Percentiles rank a stretch among this genome's conserved stretches.
Conservation (phyloP, 1,140 invertebrate genomes). For the Manduca sexta region DNA sequence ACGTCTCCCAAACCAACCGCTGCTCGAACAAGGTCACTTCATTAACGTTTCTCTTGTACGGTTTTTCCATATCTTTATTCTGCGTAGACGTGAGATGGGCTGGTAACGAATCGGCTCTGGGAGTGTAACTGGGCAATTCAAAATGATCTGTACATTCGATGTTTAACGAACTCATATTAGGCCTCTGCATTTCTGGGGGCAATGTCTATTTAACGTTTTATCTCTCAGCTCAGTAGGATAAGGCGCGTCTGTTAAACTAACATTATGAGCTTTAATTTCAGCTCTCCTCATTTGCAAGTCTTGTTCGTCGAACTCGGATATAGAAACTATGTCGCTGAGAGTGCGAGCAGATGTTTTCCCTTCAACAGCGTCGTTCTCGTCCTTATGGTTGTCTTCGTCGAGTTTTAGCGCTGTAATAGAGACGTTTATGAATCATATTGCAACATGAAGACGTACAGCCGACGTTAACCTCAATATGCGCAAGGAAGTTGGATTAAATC, state of each 20-base stretch:
- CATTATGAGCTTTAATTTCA: slow-evolving; percentile 49
- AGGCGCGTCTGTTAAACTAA: slow-evolving; percentile 30
- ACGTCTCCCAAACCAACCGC: neutral
- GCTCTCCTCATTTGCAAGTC: slow-evolving; percentile 70
- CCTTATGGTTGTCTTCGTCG: slow-evolving; percentile 68
- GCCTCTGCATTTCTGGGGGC: slow-evolving; percentile 43
- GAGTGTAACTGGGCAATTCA: slow-evolving; percentile 33
- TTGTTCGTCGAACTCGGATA: slow-evolving; percentile 80
- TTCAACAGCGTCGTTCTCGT: slow-evolving; percentile 59
- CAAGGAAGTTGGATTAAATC: slow-evolving; percentile 40
- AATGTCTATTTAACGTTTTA: slow-evolving; percentile 44
- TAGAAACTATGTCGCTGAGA: slow-evolving; percentile 80
- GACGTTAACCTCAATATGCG: slow-evolving; percentile 12
- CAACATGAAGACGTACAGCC: neutral
- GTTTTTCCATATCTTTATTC: slow-evolving; percentile 34
- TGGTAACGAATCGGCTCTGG: slow-evolving; percentile 52
- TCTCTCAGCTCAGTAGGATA: slow-evolving; percentile 23
- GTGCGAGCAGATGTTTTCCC: slow-evolving; percentile 77
- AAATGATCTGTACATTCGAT: slow-evolving; percentile 43
- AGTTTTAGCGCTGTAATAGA: slow-evolving; percentile 67
- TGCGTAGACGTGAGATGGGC: slow-evolving; percentile 56
- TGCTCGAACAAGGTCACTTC: slow-evolving; percentile 65
- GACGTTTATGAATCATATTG: slow-evolving; percentile 17
- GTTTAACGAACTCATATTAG: slow-evolving; percentile 56
- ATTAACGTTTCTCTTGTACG: slow-evolving; percentile 63